These are phyloP conservation scores for Gisinianus flammeolus DNA, from an alignment of 2,888 invertebrate genomes.

Conservation along the genomic window DNA sequence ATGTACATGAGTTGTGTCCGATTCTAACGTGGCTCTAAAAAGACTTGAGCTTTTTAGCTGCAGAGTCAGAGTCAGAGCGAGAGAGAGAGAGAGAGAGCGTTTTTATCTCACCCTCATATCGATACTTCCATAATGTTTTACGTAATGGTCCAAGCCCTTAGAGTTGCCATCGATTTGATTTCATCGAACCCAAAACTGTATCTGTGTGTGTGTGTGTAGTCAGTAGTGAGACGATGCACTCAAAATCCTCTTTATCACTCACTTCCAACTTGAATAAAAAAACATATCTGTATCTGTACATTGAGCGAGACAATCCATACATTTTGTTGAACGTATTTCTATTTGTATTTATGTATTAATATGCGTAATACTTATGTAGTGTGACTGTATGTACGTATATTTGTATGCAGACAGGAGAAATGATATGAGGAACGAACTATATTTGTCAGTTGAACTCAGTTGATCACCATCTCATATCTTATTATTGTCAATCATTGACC, in stretches of 20 bases:
- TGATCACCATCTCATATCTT: not conserved
- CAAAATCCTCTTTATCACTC: conserved; percentile 1
- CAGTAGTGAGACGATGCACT: not conserved
- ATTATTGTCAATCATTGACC: not conserved
- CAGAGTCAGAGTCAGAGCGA: no score
- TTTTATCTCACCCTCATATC: conserved; percentile 47
- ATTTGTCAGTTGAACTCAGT: not conserved
- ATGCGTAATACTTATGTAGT: no score
- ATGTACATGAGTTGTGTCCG: conserved; percentile 12
- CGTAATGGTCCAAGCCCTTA: conserved; percentile 42
- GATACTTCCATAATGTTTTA: conserved; percentile 40
- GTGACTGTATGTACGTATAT: no score
- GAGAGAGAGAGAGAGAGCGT: no score
- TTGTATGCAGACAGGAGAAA: no score
- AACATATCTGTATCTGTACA: no score
- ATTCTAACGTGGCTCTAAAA: not conserved
- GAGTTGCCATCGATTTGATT: conserved; percentile 38
- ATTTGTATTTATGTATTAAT: no score
- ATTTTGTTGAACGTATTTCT: no score
- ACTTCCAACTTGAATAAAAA: not conserved
- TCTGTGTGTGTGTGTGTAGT: not conserved
- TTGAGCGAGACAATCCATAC: no score
- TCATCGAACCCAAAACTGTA: conserved; percentile 26
- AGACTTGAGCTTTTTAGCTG: not conserved
- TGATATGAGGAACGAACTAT: no score